Conservation (phyloP, 2,113 vertebrate genomes). For the Ictalurus furcatus region DNA sequence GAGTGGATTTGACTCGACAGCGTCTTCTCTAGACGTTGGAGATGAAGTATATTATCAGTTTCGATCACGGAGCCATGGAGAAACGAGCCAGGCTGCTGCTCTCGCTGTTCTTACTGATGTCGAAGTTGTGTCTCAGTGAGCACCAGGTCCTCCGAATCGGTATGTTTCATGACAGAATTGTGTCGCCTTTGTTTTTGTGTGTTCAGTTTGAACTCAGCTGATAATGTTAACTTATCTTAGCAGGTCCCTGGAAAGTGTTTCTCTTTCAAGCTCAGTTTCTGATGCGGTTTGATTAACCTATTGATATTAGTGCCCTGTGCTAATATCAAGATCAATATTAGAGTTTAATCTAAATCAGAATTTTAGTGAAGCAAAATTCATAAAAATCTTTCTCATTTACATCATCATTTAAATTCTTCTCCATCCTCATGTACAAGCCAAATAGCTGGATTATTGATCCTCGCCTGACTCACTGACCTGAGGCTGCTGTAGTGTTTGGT, state of each 20-base stretch:
- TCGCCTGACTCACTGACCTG: not conserved
- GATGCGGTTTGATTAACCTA: not conserved
- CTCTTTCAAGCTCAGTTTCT: not conserved
- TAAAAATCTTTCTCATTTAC: not conserved
- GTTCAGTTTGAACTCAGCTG: not conserved
- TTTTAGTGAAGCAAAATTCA: not conserved
- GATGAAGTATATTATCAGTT: conserved; percentile 59
- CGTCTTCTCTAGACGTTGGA: conserved; percentile 11
- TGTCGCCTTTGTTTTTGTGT: not conserved
- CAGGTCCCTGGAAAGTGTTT: not conserved
- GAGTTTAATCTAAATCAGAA: not conserved
- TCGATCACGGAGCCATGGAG: conserved; percentile 68
- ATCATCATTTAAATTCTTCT: not conserved
- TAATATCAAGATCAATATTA: not conserved
- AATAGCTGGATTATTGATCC: not conserved
- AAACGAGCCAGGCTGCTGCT: conserved; percentile 67
- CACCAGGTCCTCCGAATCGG: conserved; percentile 90
- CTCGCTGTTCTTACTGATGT: conserved; percentile 68
- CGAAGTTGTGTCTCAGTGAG: conserved; percentile 71
- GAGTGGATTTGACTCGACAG: not conserved
- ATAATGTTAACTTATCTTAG: not conserved
- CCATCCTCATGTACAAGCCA: not conserved
- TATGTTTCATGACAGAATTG: conserved; percentile 66
- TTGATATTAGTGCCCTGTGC: not conserved
- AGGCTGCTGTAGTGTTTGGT: not conserved